phyloP scores from a whole-genome alignment of 2,888 invertebrate genomes.

The Calliscelio sp. region DNA sequence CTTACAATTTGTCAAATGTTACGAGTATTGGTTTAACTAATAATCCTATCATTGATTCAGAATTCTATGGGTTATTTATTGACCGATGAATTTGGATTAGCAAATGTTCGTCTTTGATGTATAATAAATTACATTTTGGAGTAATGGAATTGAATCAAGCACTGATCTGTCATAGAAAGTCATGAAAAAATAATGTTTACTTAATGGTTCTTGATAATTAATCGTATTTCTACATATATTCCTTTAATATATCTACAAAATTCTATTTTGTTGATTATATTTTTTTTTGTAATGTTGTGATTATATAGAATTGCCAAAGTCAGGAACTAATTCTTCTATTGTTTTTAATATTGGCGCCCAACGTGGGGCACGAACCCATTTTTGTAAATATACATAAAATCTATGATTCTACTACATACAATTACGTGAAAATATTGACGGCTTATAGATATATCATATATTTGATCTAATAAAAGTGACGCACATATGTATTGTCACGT shows the following conservation, averaged over 20 bases:
- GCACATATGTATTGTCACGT: slow-evolving; percentile 7
- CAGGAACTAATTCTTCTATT: too few species aligned
- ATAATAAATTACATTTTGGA: slow-evolving; percentile 45
- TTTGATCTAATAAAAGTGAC: background rate
- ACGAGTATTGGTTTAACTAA: slow-evolving; percentile 27
- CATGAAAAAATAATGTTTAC: slow-evolving; percentile 39
- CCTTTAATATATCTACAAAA: too few species aligned
- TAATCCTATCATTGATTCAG: slow-evolving; percentile 36
- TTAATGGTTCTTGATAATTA: background rate
- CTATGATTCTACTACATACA: too few species aligned
- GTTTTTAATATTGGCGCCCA: too few species aligned
- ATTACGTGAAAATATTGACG: too few species aligned
- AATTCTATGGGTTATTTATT: slow-evolving; percentile 31
- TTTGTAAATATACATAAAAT: too few species aligned
- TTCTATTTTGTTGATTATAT: background rate
- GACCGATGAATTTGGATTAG: slow-evolving; percentile 16
- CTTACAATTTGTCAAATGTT: slow-evolving; percentile 15
- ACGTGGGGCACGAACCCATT: too few species aligned
- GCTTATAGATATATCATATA: background rate
- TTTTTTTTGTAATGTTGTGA: too few species aligned
- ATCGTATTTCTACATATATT: too few species aligned
- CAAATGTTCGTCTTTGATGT: slow-evolving; percentile 45
- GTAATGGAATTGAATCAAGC: slow-evolving; percentile 13
- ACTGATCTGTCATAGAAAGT: slow-evolving; percentile 29
- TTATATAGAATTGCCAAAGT: too few species aligned